Conservation (phyloP, 1,140 invertebrate genomes). For the Drosophila lacteicornis region DNA sequence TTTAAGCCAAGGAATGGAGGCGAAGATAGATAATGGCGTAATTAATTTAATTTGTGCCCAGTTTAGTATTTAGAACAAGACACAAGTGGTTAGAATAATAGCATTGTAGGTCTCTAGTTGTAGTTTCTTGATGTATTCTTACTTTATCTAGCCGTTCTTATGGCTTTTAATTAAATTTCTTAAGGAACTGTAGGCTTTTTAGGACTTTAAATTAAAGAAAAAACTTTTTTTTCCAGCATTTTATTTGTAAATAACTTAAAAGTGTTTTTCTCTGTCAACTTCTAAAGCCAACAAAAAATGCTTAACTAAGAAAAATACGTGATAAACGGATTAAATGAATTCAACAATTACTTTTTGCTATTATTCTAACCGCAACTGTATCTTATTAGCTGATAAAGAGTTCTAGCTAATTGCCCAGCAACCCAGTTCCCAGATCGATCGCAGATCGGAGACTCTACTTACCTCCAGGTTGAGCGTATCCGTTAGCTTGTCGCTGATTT, state of each 20-base stretch:
- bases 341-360: not conserved
- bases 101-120: not conserved
- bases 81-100: slow-evolving; percentile 10
- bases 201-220: not conserved
- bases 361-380: slow-evolving; percentile 10
- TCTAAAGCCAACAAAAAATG: no score
- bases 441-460: slow-evolving; percentile 21
- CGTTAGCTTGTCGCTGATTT: slow-evolving; percentile 90
- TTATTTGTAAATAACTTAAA: not conserved
- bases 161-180: not conserved
- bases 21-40: slow-evolving; percentile 69
- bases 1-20: slow-evolving; percentile 41
- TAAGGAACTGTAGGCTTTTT: not conserved
- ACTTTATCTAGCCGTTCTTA: not conserved
- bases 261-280: no score
- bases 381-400: slow-evolving; percentile 13
- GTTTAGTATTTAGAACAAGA: slow-evolving; percentile 14
- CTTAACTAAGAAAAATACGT: no score
- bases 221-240: not conserved
- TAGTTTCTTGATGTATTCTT: not conserved
- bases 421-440: slow-evolving; percentile 40
- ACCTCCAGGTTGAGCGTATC: slow-evolving; percentile 91
- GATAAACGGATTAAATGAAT: not conserved
- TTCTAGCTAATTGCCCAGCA: slow-evolving; percentile 35
- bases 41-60: slow-evolving; percentile 74